Evolutionary conservation across 2,113 vertebrate genomes (phyloP).

Genomic region (Tragelaphus scriptus): DNA sequence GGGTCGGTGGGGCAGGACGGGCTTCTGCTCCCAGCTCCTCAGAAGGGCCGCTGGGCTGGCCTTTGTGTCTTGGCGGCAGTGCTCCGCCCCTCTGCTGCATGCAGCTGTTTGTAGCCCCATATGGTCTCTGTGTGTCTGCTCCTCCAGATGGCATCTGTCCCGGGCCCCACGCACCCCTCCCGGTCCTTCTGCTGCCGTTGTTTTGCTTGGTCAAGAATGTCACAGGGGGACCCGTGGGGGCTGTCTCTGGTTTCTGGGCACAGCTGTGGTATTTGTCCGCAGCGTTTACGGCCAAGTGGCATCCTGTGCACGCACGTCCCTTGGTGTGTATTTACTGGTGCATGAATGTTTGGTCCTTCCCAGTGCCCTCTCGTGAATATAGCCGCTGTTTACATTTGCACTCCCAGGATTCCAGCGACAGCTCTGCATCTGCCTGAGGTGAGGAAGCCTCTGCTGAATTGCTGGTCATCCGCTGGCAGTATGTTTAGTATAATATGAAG

Average conservation of each 20-base stretch:
- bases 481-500: neutral
- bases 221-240: neutral
- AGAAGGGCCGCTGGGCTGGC: neutral
- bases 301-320: fast-evolving
- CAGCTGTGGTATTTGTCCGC: fast-evolving
- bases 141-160: neutral
- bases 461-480: neutral
- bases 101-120: neutral
- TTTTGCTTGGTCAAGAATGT: neutral
- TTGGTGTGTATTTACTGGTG: fast-evolving
- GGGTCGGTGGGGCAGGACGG: fast-evolving
- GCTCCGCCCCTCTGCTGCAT: no score
- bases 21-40: neutral
- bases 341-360: fast-evolving
- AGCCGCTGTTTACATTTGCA: neutral
- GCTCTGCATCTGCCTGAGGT: neutral
- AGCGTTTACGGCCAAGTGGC: neutral
- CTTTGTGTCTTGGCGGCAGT: neutral
- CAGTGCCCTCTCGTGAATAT: neutral
- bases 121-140: neutral
- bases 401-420: neutral
- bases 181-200: neutral
- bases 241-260: neutral
- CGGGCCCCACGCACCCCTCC: neutral
- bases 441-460: neutral